These are phyloP conservation scores for Chamaea fasciata DNA, from an alignment of 2,113 vertebrate genomes.

Conservation along the genomic window DNA sequence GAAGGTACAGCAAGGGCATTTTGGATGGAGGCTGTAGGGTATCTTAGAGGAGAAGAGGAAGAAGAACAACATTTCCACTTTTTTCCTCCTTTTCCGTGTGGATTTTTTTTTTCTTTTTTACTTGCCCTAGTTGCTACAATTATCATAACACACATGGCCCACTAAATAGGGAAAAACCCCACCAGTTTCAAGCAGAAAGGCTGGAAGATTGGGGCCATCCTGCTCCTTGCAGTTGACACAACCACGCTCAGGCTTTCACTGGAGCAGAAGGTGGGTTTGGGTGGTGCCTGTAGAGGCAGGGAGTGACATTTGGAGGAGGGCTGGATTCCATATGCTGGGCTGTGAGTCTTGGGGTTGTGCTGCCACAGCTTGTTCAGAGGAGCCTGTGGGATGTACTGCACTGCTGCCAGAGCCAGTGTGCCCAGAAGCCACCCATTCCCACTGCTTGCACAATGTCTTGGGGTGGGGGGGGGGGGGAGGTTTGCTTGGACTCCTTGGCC, in stretches of 20 bases:
- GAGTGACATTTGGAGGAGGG: neutral
- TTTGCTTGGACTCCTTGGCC: accelerated
- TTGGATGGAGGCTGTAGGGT: neutral
- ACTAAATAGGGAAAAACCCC: neutral
- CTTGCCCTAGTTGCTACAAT: neutral
- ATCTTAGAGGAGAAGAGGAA: neutral
- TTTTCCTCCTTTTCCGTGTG: neutral
- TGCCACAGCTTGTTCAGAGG: neutral
- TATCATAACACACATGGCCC: accelerated
- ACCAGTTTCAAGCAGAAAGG: neutral
- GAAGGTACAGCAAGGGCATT: neutral
- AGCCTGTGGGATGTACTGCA: neutral
- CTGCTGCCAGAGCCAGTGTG: neutral
- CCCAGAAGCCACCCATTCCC: neutral
- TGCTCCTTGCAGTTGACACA: neutral
- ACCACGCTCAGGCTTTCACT: neutral
- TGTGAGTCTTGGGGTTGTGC: neutral
- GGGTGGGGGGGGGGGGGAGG: too few species aligned
- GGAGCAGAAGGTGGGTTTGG: neutral
- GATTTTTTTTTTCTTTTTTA: neutral
- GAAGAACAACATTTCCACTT: neutral
- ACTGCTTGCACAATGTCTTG: neutral
- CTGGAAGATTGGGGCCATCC: neutral
- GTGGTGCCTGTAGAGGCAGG: neutral
- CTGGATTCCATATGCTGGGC: neutral